Evolutionary conservation across 2,888 invertebrate species (phyloP), one percentile per base, ranked within the genome.

Genomic region (Ophion obscuratus): DNA sequence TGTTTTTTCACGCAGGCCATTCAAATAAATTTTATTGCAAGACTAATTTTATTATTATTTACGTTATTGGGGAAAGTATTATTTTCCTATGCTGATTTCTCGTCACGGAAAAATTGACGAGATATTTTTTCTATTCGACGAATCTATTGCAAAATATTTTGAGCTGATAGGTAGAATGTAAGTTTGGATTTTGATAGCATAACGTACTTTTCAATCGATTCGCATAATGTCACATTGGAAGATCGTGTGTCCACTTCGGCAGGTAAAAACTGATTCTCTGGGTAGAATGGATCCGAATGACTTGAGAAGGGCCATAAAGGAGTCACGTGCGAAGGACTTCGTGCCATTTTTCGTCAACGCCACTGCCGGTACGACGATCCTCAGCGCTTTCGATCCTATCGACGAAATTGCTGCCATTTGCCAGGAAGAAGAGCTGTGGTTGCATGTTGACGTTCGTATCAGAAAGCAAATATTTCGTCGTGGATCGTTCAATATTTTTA

Each of bases 351-450:
- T 97, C 91, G 97, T 97, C 1, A 97, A 97, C 88, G 97, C 96
- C 0, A 97, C 97, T 0, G 96, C 96, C 2, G 98, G 98, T 0
- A 97, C 97, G 0, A 98, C 98, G 0, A 97, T 98, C 0, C 93
- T 98, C 10, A 98, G 98, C 0, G 97, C 98, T 0, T 97, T 97
- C 88, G 98, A 98, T 93, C 96, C 97, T 14, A 92, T 98, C 27
- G 94, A 95, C 0, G 95, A 95, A 57, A 95, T 98, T 14, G 96
- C 97, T 0, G 95, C 95, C 78, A 93, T 98, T 14, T 98, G 98
- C 90, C 91, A 95, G 87, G 95, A 95, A 85, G 95, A 97, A 91
- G 94, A 94, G 0, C 91, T 98, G 10, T 98, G 98, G 98, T 94
- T 98, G 92, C 98, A 98, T 93, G 96, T 97, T 87, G 98, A 98